phyloP scores from a whole-genome alignment of 2,797 vertebrate species.

The Phalloptychus januarius region DNA sequence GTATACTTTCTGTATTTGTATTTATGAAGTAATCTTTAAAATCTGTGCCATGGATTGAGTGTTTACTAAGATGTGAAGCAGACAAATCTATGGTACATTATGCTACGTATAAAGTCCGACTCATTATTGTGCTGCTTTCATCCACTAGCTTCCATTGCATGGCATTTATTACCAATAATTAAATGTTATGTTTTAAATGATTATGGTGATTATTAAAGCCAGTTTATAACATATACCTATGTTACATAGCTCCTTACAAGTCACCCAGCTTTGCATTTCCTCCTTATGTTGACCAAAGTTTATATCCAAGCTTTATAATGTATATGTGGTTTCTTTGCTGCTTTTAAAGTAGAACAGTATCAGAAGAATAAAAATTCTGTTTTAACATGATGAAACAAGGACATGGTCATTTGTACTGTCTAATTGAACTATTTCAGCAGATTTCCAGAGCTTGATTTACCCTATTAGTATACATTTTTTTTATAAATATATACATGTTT shows the following conservation, averaged over 20 bases:
- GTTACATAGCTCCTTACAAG: not conserved
- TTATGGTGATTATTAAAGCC: conserved; percentile 41
- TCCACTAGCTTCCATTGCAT: conserved; percentile 31
- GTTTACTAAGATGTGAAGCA: conserved; percentile 12
- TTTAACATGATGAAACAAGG: conserved; percentile 23
- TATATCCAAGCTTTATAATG: conserved; percentile 36
- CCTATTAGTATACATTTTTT: not conserved
- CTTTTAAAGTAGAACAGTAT: conserved; percentile 27
- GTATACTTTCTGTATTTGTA: conserved; percentile 20
- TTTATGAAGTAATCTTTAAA: conserved; percentile 23
- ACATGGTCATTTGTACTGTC: conserved; percentile 28
- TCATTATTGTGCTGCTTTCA: conserved; percentile 46
- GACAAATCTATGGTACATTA: conserved; percentile 55
- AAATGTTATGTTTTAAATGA: conserved; percentile 18
- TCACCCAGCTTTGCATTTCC: conserved; percentile 5
- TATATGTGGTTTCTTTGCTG: conserved; percentile 46
- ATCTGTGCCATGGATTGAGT: not conserved
- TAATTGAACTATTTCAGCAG: conserved; percentile 26
- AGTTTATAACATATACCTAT: conserved; percentile 1
- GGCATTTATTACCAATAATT: conserved; percentile 43
- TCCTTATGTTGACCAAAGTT: conserved; percentile 58
- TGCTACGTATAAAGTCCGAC: conserved; percentile 8
- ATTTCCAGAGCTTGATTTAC: conserved; percentile 9
- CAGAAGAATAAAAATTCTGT: conserved; percentile 10
- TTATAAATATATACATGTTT: conserved; percentile 6